Evolutionary conservation across 2,797 vertebrate genomes (phyloP), one percentile per base, ranked within the genome.

Genomic region (Fistularia commersonii): DNA sequence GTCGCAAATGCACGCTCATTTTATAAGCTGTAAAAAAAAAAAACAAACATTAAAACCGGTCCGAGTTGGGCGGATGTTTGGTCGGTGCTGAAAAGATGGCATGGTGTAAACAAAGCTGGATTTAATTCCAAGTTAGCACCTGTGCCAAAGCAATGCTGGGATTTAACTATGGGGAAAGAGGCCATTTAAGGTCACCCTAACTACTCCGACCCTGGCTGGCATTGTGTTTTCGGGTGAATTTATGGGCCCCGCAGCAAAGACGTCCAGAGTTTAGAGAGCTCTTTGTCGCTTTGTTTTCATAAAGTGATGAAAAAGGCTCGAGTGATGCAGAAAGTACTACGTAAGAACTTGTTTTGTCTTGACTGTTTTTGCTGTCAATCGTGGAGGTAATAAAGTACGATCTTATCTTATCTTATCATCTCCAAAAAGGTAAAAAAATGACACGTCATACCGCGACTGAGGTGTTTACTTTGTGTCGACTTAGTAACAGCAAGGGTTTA

Each of bases 161-260:
- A 35, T 60, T 46, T 37, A 42, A 51, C 33, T 12, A 12, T 23
- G n/a, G 40, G 32, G 36, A 11, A 4, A 32, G 37, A 51, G 33
- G 69, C 60, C 47, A 6, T 39, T 45, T 52, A 54, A 66, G 73
- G 67, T 69, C 54, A 54, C 11, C 11, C 11, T 32, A 33, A 48
- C 50, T 52, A 55, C 45, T 41, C 32, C 64, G 55, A 75, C 69
- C 71, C 64, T 53, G 4, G 41, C 61, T 71, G 64, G 64, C 74
- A 58, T 45, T 5, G 53, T 15, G 41, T 32, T 31, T 23, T 23
- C n/a, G n/a, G n/a, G 23, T 23, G 23, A 23, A 23, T 2, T 2
- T 23, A 4, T 23, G 23, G 23, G 23, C 23, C 23, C 23, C 4
- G 2, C 23, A 23, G 23, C 2, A 23, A 23, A 23, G 23, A 23